Percentiles rank a stretch among this genome's conserved stretches.
These are phyloP conservation scores for Drosophila mimica DNA, from an alignment of 2,888 invertebrate genomes.

Conservation along the genomic window DNA sequence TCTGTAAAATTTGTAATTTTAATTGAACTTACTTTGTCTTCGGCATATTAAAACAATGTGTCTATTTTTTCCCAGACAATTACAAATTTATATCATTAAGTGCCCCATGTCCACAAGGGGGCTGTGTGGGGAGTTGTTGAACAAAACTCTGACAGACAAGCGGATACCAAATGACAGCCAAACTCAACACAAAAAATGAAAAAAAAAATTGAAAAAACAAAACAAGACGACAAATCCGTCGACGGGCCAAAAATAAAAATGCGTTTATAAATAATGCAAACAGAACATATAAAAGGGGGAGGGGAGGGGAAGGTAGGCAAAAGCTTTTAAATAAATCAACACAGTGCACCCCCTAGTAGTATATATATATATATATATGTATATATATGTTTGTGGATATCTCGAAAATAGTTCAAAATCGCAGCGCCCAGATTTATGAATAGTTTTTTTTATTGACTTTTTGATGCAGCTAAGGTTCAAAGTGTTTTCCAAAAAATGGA, in stretches of 20 bases:
- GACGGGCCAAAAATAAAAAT: conserved; percentile 75
- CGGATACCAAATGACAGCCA: conserved; percentile 65
- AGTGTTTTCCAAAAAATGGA: conserved; percentile 87
- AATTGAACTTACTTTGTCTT: neutral
- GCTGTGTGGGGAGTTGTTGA: conserved; percentile 15
- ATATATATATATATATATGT: neutral
- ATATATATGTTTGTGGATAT: neutral
- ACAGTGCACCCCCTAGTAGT: neutral
- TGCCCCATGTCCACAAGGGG: neutral
- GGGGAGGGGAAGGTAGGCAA: conserved; percentile 4
- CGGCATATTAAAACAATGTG: neutral
- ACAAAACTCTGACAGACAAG: conserved; percentile 45
- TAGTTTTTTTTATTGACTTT: conserved; percentile 42
- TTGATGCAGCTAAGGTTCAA: conserved; percentile 37
- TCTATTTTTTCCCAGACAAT: conserved; percentile 7
- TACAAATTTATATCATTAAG: conserved; percentile 24
- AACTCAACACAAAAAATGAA: conserved; percentile 65
- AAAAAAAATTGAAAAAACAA: conserved; percentile 64
- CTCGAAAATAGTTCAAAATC: conserved; percentile 13
- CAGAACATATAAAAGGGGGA: conserved; percentile 31
- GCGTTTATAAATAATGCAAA: conserved; percentile 74
- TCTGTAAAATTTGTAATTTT: neutral
- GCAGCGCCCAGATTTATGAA: conserved; percentile 15
- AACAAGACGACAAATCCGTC: conserved; percentile 71
- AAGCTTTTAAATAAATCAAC: conserved; percentile 58